phyloP scores from a whole-genome alignment of 1,140 invertebrate species.

The Drosophila kikkawai region DNA sequence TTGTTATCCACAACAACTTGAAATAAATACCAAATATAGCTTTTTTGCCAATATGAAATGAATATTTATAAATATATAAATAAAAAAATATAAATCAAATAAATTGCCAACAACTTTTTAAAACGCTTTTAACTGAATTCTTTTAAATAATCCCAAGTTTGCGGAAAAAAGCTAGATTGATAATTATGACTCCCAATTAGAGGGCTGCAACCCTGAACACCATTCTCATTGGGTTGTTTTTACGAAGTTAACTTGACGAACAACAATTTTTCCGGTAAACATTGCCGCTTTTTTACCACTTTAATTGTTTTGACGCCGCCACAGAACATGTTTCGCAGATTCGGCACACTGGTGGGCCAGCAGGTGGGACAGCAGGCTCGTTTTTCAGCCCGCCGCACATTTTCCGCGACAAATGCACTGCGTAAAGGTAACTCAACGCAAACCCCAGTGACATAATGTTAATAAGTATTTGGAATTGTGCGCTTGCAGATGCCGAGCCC shows the following conservation, averaged over 20 bases:
- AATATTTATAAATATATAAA: neutral
- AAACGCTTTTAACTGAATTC: neutral
- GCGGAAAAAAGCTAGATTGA: neutral
- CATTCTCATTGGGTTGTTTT: constrained; percentile 35
- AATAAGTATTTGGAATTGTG: neutral
- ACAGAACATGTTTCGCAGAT: constrained; percentile 54
- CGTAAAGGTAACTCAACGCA: constrained; percentile 52
- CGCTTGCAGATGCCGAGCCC: constrained; percentile 38
- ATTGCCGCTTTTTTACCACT: neutral
- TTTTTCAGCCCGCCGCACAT: constrained; percentile 33
- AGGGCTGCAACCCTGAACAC: constrained; percentile 16
- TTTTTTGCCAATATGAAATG: neutral
- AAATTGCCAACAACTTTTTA: neutral
- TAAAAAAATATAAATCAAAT: neutral
- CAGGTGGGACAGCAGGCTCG: constrained; percentile 42
- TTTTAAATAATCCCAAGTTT: no score
- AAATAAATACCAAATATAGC: neutral
- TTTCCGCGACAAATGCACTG: constrained; percentile 36
- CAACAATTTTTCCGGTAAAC: constrained; percentile 25
- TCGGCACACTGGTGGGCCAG: constrained; percentile 36
- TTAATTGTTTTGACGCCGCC: neutral
- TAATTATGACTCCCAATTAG: neutral
- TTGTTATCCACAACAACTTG: neutral
- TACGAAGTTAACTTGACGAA: constrained; percentile 20
- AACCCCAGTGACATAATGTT: constrained; percentile 60